Evolutionary conservation across 37 sponge, comb jelly and placozoan genomes (phyloP), one percentile per base, ranked within the genome.

Genomic region (Petrosia ficiformis): DNA sequence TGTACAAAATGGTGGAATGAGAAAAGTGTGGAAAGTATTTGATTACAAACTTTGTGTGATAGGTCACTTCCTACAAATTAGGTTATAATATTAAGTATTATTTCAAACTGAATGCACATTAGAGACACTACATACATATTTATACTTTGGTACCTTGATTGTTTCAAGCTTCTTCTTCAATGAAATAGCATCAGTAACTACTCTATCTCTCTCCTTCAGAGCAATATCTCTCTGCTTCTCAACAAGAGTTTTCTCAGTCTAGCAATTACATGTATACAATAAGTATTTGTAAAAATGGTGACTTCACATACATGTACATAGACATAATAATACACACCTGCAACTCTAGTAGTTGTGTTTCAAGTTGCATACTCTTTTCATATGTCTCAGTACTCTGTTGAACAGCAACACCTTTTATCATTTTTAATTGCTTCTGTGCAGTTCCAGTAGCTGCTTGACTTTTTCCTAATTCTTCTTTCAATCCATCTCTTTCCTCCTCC

Each of bases 141-240:
- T n/a, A n/a, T n/a, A n/a, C n/a, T n/a, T 48, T 48, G 14, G 14
- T 48, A 48, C 37, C 26, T 74, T 83, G 29, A 89, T 83, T 29
- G 70, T 41, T 31, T 89, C 89, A 26, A 83, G 80, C 80, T 89
- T 89, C 79, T 83, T 89, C 72, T 79, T 82, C 37, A 74, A 44
- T 5, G 58, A n/a, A 24, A 81, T 72, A 0, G 68, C 48, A 22
- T 84, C 82, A 10, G 67, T 69, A 28, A 80, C 59, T 32, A 90
- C 48, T 41, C 71, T 80, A 29, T 84, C 90, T 72, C 63, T 75
- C 69, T 84, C 85, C 26, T 72, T 68, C 35, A 57, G 67, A 67
- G 80, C 76, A 25, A 81, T 77, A 41, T 84, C 77, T 42, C 82
- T 44, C 81, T 90, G 85, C 31, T 80, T 69, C 59, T 71, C 60